Evolutionary conservation across 2,113 vertebrate species (phyloP).

Genomic region (Notechis scutatus): DNA sequence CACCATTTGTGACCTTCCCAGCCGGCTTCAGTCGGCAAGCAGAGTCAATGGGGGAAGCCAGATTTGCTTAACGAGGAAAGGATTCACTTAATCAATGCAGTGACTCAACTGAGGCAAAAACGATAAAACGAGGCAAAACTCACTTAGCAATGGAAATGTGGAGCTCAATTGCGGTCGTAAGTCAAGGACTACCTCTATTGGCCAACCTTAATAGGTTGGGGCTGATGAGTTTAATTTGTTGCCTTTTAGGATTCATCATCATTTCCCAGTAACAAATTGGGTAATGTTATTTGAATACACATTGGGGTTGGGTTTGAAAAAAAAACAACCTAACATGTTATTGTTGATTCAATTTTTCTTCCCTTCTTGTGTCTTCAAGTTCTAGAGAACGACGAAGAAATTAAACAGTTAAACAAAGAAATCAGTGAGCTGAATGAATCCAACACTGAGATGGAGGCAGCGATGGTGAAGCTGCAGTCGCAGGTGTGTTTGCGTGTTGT

Average conservation of each 20-base stretch:
- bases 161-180: background rate
- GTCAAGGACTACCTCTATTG: background rate
- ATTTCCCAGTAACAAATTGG: background rate
- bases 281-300: background rate
- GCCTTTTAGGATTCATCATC: background rate
- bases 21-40: background rate
- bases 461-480: slow-evolving; percentile 96
- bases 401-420: slow-evolving; percentile 96
- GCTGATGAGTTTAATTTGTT: background rate
- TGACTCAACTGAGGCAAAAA: background rate
- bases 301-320: background rate
- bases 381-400: slow-evolving; percentile 94
- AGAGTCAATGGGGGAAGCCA: background rate
- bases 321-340: background rate
- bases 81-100: background rate
- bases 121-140: background rate
- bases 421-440: slow-evolving; percentile 95
- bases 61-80: background rate
- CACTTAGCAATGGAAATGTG: too few species aligned
- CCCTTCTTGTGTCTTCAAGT: slow-evolving; percentile 69
- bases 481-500: slow-evolving; percentile 76
- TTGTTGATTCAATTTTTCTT: background rate
- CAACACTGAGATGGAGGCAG: slow-evolving; percentile 95
- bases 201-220: background rate
- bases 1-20: background rate